phyloP scores from a whole-genome alignment of 2,113 vertebrate species.

The Camelus dromedarius region DNA sequence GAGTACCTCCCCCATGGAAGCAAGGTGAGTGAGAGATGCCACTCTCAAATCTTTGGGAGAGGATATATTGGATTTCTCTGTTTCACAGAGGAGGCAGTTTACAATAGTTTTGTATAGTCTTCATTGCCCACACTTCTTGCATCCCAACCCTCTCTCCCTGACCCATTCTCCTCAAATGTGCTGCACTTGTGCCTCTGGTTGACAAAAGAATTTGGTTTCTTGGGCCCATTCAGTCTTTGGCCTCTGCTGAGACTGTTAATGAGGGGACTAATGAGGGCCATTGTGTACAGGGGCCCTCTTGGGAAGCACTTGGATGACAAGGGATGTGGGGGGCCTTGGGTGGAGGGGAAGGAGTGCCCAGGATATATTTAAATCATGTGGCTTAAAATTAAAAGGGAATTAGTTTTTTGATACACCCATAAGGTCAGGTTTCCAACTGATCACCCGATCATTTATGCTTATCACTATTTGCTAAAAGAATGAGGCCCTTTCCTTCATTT shows the following conservation, averaged over 20 bases:
- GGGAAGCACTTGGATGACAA: slow-evolving; percentile 49
- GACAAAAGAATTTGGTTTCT: slow-evolving; percentile 63
- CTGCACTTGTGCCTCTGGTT: slow-evolving; percentile 16
- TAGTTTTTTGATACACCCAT: not conserved
- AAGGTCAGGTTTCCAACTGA: not conserved
- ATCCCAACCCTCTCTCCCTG: not conserved
- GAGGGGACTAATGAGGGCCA: slow-evolving; percentile 63
- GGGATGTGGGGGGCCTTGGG: not conserved
- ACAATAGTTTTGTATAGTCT: not conserved
- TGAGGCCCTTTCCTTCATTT: not conserved
- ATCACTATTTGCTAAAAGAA: slow-evolving; percentile 6
- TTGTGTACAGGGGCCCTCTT: slow-evolving; percentile 15
- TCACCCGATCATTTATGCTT: not conserved
- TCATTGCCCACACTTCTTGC: slow-evolving; percentile 5
- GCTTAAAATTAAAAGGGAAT: not conserved
- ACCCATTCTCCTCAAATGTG: slow-evolving; percentile 20
- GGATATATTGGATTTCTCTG: not conserved
- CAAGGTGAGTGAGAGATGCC: not conserved
- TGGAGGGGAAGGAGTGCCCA: not conserved
- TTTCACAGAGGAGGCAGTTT: not conserved
- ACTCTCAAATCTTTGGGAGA: not conserved
- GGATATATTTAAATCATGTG: slow-evolving; percentile 30
- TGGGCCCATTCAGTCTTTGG: slow-evolving; percentile 59
- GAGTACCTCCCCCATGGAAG: not conserved
- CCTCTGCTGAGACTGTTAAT: slow-evolving; percentile 67